These are phyloP conservation scores for Rutpela maculata DNA, from an alignment of 2,888 invertebrate genomes.

Conservation along the genomic window DNA sequence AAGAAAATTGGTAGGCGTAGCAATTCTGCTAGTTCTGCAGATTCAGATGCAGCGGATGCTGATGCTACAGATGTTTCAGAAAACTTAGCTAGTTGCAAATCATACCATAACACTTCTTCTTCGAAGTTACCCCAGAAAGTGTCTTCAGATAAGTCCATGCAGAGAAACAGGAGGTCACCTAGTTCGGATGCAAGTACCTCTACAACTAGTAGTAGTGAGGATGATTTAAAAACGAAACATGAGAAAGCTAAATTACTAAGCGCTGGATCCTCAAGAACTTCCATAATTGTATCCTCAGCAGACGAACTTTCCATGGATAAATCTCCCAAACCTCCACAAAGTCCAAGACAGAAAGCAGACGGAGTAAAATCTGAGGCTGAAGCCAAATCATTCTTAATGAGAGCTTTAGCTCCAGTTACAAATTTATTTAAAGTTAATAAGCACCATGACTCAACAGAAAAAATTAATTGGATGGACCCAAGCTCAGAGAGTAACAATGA, in stretches of 20 bases:
- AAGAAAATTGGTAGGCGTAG: conserved; percentile 73
- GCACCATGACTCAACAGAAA: conserved; percentile 73
- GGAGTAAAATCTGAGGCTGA: conserved; percentile 76
- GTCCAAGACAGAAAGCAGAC: conserved; percentile 71
- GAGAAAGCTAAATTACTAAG: conserved; percentile 65
- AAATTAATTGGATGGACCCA: conserved; percentile 70
- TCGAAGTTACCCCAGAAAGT: conserved; percentile 68
- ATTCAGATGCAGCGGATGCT: conserved; percentile 73
- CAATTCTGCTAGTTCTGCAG: conserved; percentile 74
- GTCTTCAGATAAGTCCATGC: conserved; percentile 51
- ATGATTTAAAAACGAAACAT: conserved; percentile 65
- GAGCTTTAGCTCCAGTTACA: conserved; percentile 85
- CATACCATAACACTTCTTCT: conserved; percentile 63
- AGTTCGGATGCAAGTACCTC: conserved; percentile 70
- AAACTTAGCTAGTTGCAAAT: conserved; percentile 68
- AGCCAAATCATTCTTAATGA: conserved; percentile 83
- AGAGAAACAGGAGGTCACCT: conserved; percentile 70
- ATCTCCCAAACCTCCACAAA: conserved; percentile 76
- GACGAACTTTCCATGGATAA: conserved; percentile 76
- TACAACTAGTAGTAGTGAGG: conserved; percentile 69
- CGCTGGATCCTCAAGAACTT: conserved; percentile 76
- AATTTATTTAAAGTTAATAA: conserved; percentile 79
- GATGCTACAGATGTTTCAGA: conserved; percentile 72
- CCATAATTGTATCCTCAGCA: conserved; percentile 74
- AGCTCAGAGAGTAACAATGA: conserved; percentile 63